Evolutionary conservation across 2,888 invertebrate species (phyloP).

Genomic region (Limenitis arthemis): DNA sequence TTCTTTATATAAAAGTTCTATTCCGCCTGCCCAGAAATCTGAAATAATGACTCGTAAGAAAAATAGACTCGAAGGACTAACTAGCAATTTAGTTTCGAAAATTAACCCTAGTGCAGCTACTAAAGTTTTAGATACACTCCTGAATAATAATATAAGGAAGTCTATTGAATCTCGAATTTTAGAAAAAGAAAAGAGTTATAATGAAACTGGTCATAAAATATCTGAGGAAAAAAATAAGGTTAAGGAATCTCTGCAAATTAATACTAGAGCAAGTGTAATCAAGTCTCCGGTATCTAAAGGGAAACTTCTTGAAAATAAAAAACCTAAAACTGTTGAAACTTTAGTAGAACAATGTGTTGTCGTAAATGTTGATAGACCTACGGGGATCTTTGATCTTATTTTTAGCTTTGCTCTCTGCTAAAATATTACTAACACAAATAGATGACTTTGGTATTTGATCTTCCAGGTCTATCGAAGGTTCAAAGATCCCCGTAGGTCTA

Average conservation of each 20-base stretch:
- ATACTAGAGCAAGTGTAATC: slow-evolving; percentile 69
- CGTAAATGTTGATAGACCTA: slow-evolving; percentile 69
- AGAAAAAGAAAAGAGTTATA: slow-evolving; percentile 53
- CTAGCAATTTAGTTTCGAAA: slow-evolving; percentile 74
- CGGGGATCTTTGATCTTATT: slow-evolving; percentile 77
- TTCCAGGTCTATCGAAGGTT: slow-evolving; percentile 78
- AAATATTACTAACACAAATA: slow-evolving; percentile 55
- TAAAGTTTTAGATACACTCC: slow-evolving; percentile 64
- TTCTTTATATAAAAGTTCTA: slow-evolving; percentile 61
- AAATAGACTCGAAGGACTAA: slow-evolving; percentile 73
- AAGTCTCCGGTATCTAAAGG: slow-evolving; percentile 71
- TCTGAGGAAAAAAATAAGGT: slow-evolving; percentile 48
- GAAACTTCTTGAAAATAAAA: slow-evolving; percentile 61
- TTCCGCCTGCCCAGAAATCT: slow-evolving; percentile 64
- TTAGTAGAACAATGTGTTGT: slow-evolving; percentile 42
- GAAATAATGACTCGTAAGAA: slow-evolving; percentile 76
- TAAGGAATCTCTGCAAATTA: slow-evolving; percentile 54
- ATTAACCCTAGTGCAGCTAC: slow-evolving; percentile 70
- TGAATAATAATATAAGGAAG: slow-evolving; percentile 65
- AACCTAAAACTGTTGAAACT: slow-evolving; percentile 44
- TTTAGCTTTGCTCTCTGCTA: slow-evolving; percentile 55
- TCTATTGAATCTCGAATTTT: slow-evolving; percentile 65
- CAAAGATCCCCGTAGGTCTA: too few species aligned
- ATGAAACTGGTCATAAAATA: slow-evolving; percentile 37
- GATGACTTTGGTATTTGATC: slow-evolving; percentile 75